Conservation (phyloP, 30 jellyfish, hydroid and myxozoan species). For the Cassiopea xamachana region DNA sequence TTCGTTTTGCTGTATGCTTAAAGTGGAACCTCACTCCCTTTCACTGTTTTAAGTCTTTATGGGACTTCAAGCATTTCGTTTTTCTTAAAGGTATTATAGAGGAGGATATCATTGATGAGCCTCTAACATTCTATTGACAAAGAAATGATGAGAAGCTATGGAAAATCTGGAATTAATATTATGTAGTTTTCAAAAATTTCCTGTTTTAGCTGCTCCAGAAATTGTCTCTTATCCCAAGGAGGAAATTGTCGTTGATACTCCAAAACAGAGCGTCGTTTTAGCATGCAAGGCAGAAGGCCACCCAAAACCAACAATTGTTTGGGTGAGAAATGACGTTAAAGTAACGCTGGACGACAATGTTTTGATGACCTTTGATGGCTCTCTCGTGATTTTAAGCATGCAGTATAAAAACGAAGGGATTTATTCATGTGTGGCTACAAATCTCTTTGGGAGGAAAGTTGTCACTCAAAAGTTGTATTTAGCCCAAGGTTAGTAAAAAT, state of each 20-base stretch:
- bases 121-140: no score
- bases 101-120: no score
- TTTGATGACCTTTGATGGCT: constrained; percentile 38
- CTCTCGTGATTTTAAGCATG: constrained; percentile 62
- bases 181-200: no score
- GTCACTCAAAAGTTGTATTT: constrained; percentile 40
- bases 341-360: constrained; percentile 10
- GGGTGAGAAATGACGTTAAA: constrained; percentile 45
- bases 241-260: constrained; percentile 36
- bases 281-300: constrained; percentile 71
- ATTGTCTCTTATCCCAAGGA: constrained; percentile 48
- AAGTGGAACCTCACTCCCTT: no score
- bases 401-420: constrained; percentile 53
- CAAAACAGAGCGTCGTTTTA: constrained; percentile 45
- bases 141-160: no score
- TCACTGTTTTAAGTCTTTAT: no score
- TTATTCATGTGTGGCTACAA: constrained; percentile 60
- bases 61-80: no score
- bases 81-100: no score
- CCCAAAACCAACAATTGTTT: constrained; percentile 55
- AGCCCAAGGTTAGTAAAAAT: constrained; percentile 57
- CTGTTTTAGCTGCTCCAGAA: constrained; percentile 40
- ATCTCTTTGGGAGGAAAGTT: constrained; percentile 41
- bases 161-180: neutral
- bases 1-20: no score